Evolutionary conservation across 2,888 invertebrate genomes (phyloP).

Genomic region (Steromphala cineraria): DNA sequence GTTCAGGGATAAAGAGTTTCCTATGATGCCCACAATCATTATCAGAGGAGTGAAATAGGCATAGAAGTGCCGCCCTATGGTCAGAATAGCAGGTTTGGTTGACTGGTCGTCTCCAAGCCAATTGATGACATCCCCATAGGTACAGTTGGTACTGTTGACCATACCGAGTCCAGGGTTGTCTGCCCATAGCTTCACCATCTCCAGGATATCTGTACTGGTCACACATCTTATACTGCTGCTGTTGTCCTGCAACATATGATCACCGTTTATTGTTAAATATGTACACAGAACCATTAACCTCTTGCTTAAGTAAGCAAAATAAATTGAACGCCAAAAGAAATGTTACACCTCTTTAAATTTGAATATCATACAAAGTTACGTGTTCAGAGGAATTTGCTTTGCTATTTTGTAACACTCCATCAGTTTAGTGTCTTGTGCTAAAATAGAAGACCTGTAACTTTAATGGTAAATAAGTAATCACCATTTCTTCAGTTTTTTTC

Average conservation of each 20-base stretch:
- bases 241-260: background rate
- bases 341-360: too few species aligned
- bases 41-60: constrained; percentile 84
- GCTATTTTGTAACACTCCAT: too few species aligned
- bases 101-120: constrained; percentile 21
- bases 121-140: constrained; percentile 14
- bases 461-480: too few species aligned
- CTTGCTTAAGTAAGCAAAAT: too few species aligned
- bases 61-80: constrained; percentile 71
- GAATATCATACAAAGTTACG: too few species aligned
- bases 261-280: too few species aligned
- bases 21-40: constrained; percentile 83
- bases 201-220: constrained; percentile 23
- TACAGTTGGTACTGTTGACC: constrained; percentile 31
- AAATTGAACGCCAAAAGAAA: too few species aligned
- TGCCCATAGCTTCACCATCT: constrained; percentile 24
- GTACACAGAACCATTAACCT: too few species aligned
- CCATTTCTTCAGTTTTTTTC: too few species aligned
- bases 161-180: constrained; percentile 8
- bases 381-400: too few species aligned
- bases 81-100: constrained; percentile 24
- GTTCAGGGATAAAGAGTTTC: constrained; percentile 84
- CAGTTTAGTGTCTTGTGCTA: too few species aligned
- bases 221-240: constrained; percentile 3
- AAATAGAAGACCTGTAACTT: too few species aligned